These are phyloP conservation scores for Andrena bicolor DNA, from an alignment of 2,888 invertebrate species.

Conservation along the genomic window DNA sequence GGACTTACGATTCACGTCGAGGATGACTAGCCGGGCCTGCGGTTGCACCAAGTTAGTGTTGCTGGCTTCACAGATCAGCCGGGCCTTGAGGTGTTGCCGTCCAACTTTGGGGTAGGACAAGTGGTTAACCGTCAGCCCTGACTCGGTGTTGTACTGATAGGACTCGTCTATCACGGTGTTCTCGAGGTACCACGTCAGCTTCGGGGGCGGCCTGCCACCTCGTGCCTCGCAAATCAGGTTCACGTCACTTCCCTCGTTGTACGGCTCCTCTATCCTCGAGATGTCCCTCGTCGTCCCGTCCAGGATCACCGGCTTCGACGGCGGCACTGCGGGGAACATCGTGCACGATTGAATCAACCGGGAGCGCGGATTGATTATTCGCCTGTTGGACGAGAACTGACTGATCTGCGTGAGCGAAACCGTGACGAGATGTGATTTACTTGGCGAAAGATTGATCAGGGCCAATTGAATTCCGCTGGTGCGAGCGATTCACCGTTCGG, in stretches of 20 bases:
- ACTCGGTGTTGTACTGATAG: conserved; percentile 88
- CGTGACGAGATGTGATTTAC: conserved; percentile 50
- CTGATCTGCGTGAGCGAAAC: conserved; percentile 46
- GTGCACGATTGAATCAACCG: conserved; percentile 60
- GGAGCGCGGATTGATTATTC: conserved; percentile 64
- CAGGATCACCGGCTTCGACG: conserved; percentile 92
- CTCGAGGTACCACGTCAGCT: conserved; percentile 94
- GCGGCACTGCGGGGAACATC: conserved; percentile 89
- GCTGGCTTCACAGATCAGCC: conserved; percentile 94
- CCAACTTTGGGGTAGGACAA: conserved; percentile 93
- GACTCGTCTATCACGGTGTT: conserved; percentile 94
- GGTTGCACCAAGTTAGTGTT: conserved; percentile 94
- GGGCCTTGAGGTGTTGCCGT: conserved; percentile 92
- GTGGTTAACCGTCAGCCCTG: conserved; percentile 92
- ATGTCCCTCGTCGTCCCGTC: conserved; percentile 90
- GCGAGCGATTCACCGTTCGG: conserved; percentile 52
- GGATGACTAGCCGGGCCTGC: conserved; percentile 91
- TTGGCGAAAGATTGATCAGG: conserved; percentile 55
- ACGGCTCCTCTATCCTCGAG: conserved; percentile 91
- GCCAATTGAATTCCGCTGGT: conserved; percentile 56
- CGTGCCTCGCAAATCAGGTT: conserved; percentile 93
- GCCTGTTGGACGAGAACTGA: conserved; percentile 50
- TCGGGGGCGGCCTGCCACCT: conserved; percentile 93
- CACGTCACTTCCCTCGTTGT: conserved; percentile 94
- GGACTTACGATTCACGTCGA: conserved; percentile 94